phyloP scores from a whole-genome alignment of 2,113 vertebrate species.

The Promerops cafer region DNA sequence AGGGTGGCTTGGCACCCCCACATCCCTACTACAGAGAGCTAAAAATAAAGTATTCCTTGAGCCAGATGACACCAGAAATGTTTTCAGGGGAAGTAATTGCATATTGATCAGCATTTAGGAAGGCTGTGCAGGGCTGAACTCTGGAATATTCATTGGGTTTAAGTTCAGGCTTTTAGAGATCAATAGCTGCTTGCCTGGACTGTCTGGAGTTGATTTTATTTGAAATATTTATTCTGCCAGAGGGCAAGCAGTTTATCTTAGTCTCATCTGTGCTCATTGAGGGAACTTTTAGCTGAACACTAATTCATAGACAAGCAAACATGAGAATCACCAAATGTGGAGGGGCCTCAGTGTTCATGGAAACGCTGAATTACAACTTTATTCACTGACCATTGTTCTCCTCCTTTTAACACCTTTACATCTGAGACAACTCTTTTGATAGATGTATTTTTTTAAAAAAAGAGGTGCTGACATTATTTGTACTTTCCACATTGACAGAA shows the following conservation, averaged over 20 bases:
- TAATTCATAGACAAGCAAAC: slow-evolving; percentile 9
- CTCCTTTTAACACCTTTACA: background rate
- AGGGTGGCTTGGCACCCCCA: background rate
- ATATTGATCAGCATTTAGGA: slow-evolving; percentile 78
- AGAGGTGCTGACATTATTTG: background rate
- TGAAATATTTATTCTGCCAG: slow-evolving; percentile 80
- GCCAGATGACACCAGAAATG: slow-evolving; percentile 44
- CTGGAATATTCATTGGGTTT: slow-evolving; percentile 73
- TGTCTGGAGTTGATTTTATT: slow-evolving; percentile 74
- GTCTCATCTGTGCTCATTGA: slow-evolving; percentile 66
- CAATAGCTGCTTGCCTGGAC: slow-evolving; percentile 74
- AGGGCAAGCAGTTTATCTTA: slow-evolving; percentile 74
- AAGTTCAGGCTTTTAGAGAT: slow-evolving; percentile 75
- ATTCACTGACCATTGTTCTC: background rate
- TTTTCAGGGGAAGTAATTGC: slow-evolving; percentile 72
- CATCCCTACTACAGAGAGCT: background rate
- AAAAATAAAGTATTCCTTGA: slow-evolving; percentile 51
- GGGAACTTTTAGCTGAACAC: slow-evolving; percentile 45
- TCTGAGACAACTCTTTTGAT: background rate
- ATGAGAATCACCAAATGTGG: background rate
- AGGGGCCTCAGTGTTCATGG: background rate
- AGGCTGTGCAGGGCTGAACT: slow-evolving; percentile 67
- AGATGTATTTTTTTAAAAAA: background rate
- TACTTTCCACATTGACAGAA: background rate
- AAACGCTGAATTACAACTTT: background rate